Evolutionary conservation across 2,113 vertebrate genomes (phyloP), one percentile per base, ranked within the genome.

Genomic region (Atractosteus spatula): DNA sequence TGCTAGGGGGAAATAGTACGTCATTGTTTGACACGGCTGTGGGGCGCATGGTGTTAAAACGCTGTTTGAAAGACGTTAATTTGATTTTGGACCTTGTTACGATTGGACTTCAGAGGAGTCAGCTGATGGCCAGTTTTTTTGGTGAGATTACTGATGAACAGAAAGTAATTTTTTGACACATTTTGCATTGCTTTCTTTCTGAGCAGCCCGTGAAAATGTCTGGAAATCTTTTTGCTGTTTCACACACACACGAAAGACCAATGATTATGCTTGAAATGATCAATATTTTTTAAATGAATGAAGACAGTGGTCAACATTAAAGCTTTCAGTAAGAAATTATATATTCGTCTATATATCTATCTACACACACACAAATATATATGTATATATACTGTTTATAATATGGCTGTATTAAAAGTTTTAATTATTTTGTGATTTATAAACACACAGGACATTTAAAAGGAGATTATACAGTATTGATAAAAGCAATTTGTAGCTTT

Each of bases 311-410:
- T 92, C 85, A 90, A 89, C 88, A 89, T 87, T 83, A 88, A 90
- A 82, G 82, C 85, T 91, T 89, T 91, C 89, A 90, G 91, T 93
- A 91, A 89, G 88, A 93, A 93, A 93, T 90, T 93, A 93, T 90
- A 92, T 92, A 85, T 84, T 92, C 82, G 86, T 91, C 89, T 91
- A 89, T 83, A 90, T 89, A 91, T 77, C 70, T 80, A 75, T 91
- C 88, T 91, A 91, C 89, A 92, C 88, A 90, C 89, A 92, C 88
- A 91, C 88, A 91, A 84, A 91, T 85, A 92, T 87, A 91, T 91
- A 91, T 89, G 86, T 85, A 85, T 91, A 89, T 91, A 90, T 74
- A 77, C 77, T 81, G 90, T 82, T 88, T 81, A 87, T 90, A 88
- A 89, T 92, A 93, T 92, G 90, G 91, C 90, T 92, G 80, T 82